Conservation (phyloP, 2,888 invertebrate species). For the Temnothorax ravouxi region DNA sequence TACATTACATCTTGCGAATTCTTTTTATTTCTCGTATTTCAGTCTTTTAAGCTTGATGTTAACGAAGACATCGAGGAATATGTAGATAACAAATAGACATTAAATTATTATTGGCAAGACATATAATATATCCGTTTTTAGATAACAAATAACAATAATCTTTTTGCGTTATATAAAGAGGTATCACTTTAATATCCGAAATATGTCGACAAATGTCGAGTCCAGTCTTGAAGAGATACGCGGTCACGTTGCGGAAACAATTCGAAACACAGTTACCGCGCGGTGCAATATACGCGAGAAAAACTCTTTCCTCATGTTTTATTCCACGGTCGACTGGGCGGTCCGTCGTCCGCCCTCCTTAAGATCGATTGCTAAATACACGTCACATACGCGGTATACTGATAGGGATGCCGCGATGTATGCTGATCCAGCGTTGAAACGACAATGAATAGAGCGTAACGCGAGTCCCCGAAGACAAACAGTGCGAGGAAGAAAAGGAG, state of each 20-base stretch:
- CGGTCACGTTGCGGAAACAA: slow-evolving; percentile 58
- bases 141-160: neutral
- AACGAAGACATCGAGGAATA: neutral
- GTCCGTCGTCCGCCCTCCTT: slow-evolving; percentile 57
- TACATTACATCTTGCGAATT: neutral
- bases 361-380: slow-evolving; percentile 69
- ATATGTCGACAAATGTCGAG: neutral
- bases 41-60: neutral
- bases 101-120: neutral
- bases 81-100: neutral
- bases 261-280: neutral
- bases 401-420: slow-evolving; percentile 13
- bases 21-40: slow-evolving; percentile 12
- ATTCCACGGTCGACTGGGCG: slow-evolving; percentile 70
- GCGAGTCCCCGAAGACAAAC: slow-evolving; percentile 53
- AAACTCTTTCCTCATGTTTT: slow-evolving; percentile 72
- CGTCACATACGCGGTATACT: slow-evolving; percentile 44
- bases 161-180: neutral
- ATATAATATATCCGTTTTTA: too few species aligned
- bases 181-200: neutral
- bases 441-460: slow-evolving; percentile 67
- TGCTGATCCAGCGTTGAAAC: slow-evolving; percentile 57
- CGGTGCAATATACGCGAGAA: slow-evolving; percentile 63
- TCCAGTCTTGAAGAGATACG: slow-evolving; percentile 22
- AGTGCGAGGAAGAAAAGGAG: slow-evolving; percentile 62